Evolutionary conservation across 1,140 invertebrate genomes (phyloP).

Genomic region (Saccostrea glomerata): DNA sequence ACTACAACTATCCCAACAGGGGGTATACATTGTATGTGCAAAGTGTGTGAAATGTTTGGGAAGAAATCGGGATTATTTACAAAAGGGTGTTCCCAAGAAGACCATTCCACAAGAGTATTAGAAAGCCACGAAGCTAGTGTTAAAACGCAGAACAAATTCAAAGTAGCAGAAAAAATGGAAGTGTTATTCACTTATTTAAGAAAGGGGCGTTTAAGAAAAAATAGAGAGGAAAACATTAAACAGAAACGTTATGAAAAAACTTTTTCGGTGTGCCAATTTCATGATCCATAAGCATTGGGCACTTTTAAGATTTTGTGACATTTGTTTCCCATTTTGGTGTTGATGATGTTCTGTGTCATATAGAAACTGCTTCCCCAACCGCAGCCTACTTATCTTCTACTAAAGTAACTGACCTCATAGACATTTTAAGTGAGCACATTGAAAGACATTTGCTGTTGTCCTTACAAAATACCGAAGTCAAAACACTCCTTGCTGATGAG

Average conservation of each 20-base stretch:
- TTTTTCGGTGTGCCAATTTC: constrained; percentile 40
- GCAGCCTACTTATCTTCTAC: constrained; percentile 42
- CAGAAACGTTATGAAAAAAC: constrained; percentile 41
- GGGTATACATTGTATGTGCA: no score
- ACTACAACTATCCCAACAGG: no score
- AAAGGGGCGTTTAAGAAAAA: not conserved
- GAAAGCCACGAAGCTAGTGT: no score
- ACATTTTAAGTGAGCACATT: not conserved
- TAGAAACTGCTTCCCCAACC: constrained; percentile 2
- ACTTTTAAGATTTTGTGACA: constrained; percentile 34
- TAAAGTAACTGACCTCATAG: constrained; percentile 24
- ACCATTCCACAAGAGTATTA: no score
- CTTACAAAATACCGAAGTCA: no score
- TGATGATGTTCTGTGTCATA: constrained; percentile 20
- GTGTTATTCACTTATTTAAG: no score
- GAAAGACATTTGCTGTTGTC: no score
- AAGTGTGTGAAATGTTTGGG: no score
- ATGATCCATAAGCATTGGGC: constrained; percentile 39
- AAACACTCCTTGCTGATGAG: constrained; percentile 40
- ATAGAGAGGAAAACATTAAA: constrained; percentile 17
- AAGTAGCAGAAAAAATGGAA: no score
- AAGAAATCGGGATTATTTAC: no score
- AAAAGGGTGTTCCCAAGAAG: no score
- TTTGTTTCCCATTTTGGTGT: constrained; percentile 45
- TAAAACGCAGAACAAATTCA: no score